These are phyloP conservation scores for Nyctereutes procyonoides DNA, from an alignment of 2,113 vertebrate genomes.

Conservation along the genomic window DNA sequence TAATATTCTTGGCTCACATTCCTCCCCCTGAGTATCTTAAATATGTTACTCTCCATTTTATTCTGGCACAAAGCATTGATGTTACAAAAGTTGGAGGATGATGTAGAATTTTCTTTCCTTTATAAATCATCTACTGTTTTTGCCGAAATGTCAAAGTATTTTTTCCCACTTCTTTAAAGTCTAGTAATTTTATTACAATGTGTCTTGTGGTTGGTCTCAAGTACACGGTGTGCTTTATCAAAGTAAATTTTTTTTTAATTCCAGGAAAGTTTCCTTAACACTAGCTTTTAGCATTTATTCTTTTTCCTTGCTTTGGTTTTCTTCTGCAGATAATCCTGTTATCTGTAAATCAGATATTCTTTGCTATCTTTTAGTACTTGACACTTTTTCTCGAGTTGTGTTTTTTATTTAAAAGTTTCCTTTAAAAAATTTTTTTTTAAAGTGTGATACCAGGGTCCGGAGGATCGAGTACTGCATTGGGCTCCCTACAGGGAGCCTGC, in stretches of 20 bases:
- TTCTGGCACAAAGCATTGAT: not conserved
- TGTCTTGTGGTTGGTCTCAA: slow-evolving; percentile 29
- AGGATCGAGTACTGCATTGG: too few species aligned
- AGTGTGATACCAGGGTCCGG: too few species aligned
- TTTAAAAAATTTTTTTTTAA: too few species aligned
- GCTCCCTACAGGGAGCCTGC: too few species aligned
- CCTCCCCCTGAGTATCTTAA: not conserved
- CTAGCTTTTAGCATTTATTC: slow-evolving; percentile 27
- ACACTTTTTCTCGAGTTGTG: not conserved
- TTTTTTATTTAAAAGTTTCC: not conserved
- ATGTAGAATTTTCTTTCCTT: slow-evolving; percentile 2
- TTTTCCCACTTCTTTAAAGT: not conserved
- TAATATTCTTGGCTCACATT: slow-evolving; percentile 1
- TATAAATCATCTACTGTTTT: not conserved
- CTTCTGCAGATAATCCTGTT: not conserved
- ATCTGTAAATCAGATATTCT: not conserved
- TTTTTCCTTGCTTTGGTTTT: slow-evolving; percentile 22
- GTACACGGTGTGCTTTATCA: not conserved
- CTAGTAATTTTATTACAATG: slow-evolving; percentile 38
- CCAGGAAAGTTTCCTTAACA: slow-evolving; percentile 21
- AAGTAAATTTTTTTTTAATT: not conserved
- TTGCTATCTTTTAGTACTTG: slow-evolving; percentile 10
- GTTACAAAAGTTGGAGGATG: slow-evolving; percentile 19
- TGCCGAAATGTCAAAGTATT: not conserved
- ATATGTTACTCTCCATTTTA: slow-evolving; percentile 30